These are phyloP conservation scores for Malthinus flaveolus DNA, from an alignment of 2,888 invertebrate genomes.

Conservation along the genomic window DNA sequence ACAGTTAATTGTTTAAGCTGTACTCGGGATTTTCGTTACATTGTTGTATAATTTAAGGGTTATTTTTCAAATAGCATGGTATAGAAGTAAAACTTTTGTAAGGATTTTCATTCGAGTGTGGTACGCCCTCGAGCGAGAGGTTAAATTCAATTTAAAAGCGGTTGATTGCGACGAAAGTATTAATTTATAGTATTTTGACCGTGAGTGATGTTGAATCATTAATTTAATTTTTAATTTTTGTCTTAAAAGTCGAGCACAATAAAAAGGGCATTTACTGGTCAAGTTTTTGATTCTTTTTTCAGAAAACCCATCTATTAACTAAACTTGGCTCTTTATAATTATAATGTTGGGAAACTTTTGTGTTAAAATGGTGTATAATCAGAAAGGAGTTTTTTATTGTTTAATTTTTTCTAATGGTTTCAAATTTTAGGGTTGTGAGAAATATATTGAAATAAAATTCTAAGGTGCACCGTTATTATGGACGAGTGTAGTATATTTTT, in stretches of 20 bases:
- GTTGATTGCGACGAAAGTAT: slow-evolving; percentile 52
- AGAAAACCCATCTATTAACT: slow-evolving; percentile 8
- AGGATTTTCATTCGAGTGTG: too few relatives aligned
- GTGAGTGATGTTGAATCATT: slow-evolving; percentile 45
- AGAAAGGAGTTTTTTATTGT: slow-evolving; percentile 19
- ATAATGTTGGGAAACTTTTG: slow-evolving; percentile 6
- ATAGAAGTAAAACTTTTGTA: too few relatives aligned
- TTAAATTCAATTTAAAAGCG: slow-evolving; percentile 48
- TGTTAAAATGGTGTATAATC: slow-evolving; percentile 11
- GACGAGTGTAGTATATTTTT: too few relatives aligned
- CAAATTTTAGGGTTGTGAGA: slow-evolving; percentile 31
- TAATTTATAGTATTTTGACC: slow-evolving; percentile 48
- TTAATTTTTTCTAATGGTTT: slow-evolving; percentile 21
- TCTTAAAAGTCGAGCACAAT: too few relatives aligned
- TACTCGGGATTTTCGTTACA: background rate
- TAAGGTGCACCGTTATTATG: too few relatives aligned
- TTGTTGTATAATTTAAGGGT: slow-evolving; percentile 10
- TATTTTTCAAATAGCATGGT: background rate
- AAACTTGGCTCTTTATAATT: slow-evolving; percentile 15
- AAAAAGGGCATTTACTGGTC: too few relatives aligned
- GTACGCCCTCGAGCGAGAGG: slow-evolving; percentile 27
- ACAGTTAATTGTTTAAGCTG: slow-evolving; percentile 6
- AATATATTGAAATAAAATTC: slow-evolving; percentile 40
- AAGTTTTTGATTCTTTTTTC: too few relatives aligned
- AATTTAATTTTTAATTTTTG: slow-evolving; percentile 47